Percentiles rank a stretch among this genome's conserved stretches.
Evolutionary conservation across 2,113 vertebrate species (phyloP).

Genomic region (Aphyosemion australe): DNA sequence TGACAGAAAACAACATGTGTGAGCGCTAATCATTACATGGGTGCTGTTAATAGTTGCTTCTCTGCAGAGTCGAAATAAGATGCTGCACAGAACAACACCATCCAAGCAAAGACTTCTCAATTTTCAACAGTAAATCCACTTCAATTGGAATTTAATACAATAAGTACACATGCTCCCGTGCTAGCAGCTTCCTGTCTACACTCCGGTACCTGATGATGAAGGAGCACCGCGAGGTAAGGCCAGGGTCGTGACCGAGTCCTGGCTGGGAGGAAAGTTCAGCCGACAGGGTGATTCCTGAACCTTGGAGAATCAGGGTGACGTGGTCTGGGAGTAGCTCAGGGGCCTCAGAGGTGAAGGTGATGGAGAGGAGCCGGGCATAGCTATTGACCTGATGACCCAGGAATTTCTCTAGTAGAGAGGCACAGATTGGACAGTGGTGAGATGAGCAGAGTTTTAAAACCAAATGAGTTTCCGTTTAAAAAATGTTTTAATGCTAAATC

Average conservation of each 20-base stretch:
- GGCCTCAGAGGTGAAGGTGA: slow-evolving; percentile 78
- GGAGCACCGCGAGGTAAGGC: slow-evolving; percentile 30
- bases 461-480: no score
- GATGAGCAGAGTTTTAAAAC: slow-evolving; percentile 21
- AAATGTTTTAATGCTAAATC: no score
- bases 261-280: slow-evolving; percentile 51
- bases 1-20: slow-evolving; percentile 39
- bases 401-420: slow-evolving; percentile 81
- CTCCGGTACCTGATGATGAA: slow-evolving; percentile 76
- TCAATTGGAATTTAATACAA: neutral
- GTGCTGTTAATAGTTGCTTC: slow-evolving; percentile 31
- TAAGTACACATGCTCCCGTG: slow-evolving; percentile 8
- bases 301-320: slow-evolving; percentile 81
- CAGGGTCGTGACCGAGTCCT: neutral
- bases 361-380: slow-evolving; percentile 84
- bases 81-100: slow-evolving; percentile 18
- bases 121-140: slow-evolving; percentile 2
- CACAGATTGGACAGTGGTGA: slow-evolving; percentile 29
- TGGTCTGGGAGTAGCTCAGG: slow-evolving; percentile 41
- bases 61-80: slow-evolving; percentile 27
- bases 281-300: slow-evolving; percentile 75
- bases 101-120: slow-evolving; percentile 16
- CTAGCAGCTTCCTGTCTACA: slow-evolving; percentile 6
- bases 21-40: slow-evolving; percentile 41
- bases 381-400: slow-evolving; percentile 84